Base-by-base conservation (phyloP, 92 coral and sea anemone species). In the Hydrozoanthus gracilis region DNA sequence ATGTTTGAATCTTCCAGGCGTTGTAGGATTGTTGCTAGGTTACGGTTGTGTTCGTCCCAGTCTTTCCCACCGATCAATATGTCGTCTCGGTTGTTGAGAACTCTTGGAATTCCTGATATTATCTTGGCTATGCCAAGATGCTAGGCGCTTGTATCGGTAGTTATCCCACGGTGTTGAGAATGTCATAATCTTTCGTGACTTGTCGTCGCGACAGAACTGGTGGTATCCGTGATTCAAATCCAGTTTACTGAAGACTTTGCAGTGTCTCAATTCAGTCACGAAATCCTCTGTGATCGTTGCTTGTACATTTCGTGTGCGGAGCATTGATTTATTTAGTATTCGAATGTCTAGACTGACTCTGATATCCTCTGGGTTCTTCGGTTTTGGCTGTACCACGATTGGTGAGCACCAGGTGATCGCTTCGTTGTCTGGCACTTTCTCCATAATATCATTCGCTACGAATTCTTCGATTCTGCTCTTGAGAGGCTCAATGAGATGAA, bases 291-390 rank as follows among this genome's bases (percentile, higher is more conserved):
- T 87, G 75, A 91, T n/a, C 86, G 71, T 39, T 80, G 39, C 39
- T 27, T 27, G 39, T 27, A 27, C 39, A 27, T 27, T 27, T 27
- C 39, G 39, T 27, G 39, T 91, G 72, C 89, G 84, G 7, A 62
- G 74, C 94, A 91, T 88, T 76, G 89, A 91, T 88, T 88, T 84
- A 88, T 91, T 88, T 58, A 85, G 78, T 68, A 88, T 78, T 16
- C 84, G 75, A 44, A 88, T 86, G 86, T 91, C 94, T 14, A 91
- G 90, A 77, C 90, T 74, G 6, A 88, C 94, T 86, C 94, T 87
- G 84, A 88, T 91, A 72, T 91, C 92, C 51, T 86, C 86, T 49
- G 90, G 92, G 73, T 88, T 88, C 77, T 91, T 88, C 39, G 94
- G 88, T 78, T 91, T 91, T 35, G 90, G 92, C 66, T 91, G 88